Base-by-base conservation (phyloP, 2,113 vertebrate genomes). In the Leiothrix lutea region DNA sequence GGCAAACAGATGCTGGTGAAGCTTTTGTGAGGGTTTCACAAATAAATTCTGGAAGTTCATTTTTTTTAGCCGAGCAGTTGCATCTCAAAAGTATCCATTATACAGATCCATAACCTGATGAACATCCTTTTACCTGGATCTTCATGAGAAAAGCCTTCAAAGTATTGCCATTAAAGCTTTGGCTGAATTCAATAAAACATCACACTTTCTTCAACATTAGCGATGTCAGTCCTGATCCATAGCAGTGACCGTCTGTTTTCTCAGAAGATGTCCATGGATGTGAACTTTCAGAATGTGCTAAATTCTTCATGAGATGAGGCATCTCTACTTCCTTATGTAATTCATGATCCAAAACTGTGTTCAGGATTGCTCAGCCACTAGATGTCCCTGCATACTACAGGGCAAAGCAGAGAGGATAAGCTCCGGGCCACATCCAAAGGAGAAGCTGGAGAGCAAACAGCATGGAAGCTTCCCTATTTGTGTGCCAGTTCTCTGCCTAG, bases 351-450 rank as follows among this genome's bases (percentile, higher is more conserved):
- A 21, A 31, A 69, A 33, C 20, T 48, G 8, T n/a, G 9, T 62
- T 73, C 74, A 35, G 69, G 80, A 78, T 58, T 93, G 85, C 80
- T 95, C 72, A 83, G 44, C 94, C 96, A 92, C 96, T 96, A 97
- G 95, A 86, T 96, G 96, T 96, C 96, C 66, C 94, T 96, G 75
- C 6, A 1, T 29, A 78, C 95, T 92, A 31, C 88, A 51, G 69
- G 80, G 94, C 92, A 95, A 88, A 67, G 86, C 14, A 58, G 40
- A 48, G 42, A 50, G 25, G 29, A 36, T 15, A 28, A 75, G 35
- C 40, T 47, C 71, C 6, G 1, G 62, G 31, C 28, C 67, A 79
- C 54, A 57, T 61, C 20, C n/a, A 45, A 73, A 56, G 66, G 15
- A 80, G 51, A 82, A 77, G 14, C 14, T 1, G 2, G 44, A 61